Evolutionary conservation across 1,140 invertebrate species (phyloP).

Genomic region (Cyclina sinensis): DNA sequence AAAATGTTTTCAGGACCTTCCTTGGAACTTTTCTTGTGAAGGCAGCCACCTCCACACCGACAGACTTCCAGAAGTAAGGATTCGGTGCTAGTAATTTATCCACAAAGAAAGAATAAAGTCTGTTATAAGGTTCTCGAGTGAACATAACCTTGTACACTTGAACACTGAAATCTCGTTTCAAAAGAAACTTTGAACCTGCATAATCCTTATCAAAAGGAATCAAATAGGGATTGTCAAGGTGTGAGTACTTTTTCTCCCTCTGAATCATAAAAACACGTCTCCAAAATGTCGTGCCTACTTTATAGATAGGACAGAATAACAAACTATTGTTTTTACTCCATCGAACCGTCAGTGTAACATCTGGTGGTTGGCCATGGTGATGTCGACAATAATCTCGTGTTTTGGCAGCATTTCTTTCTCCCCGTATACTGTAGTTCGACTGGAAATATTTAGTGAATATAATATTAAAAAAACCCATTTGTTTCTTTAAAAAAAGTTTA

Average conservation of each 20-base stretch:
- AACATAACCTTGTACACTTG: conserved; percentile 67
- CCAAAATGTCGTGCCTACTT: conserved; percentile 77
- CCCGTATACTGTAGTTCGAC: neutral
- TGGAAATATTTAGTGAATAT: neutral
- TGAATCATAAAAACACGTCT: conserved; percentile 60
- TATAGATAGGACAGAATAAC: conserved; percentile 74
- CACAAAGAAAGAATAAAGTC: conserved; percentile 73
- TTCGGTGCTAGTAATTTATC: conserved; percentile 79
- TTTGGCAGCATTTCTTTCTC: neutral
- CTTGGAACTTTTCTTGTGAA: conserved; percentile 46
- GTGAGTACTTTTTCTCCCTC: conserved; percentile 59
- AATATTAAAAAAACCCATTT: no score
- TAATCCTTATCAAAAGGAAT: conserved; percentile 25
- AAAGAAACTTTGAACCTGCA: neutral
- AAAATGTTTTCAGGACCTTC: neutral
- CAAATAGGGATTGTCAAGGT: conserved; percentile 56
- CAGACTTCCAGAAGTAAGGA: conserved; percentile 71
- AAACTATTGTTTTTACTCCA: conserved; percentile 37
- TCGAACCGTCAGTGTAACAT: neutral
- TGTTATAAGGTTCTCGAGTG: conserved; percentile 73
- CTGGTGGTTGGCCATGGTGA: neutral
- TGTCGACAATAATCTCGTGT: neutral
- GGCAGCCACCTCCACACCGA: conserved; percentile 66
- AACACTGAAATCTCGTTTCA: neutral
- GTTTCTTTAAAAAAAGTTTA: no score